Percentiles rank a stretch among this genome's conserved stretches.
Evolutionary conservation across 2,888 invertebrate species (phyloP).

Genomic region (Scaptomyza parva): DNA sequence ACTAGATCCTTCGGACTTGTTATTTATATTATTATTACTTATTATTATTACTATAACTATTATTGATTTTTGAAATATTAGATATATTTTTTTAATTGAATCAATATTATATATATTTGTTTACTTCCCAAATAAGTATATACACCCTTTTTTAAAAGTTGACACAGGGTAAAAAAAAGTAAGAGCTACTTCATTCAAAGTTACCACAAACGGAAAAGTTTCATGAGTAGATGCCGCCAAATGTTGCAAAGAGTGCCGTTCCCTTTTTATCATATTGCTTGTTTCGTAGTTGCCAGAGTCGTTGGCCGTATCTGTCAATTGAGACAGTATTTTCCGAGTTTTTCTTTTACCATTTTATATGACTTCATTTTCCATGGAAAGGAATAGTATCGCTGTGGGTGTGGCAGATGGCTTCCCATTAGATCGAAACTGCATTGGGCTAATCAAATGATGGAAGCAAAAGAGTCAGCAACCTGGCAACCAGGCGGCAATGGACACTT

Average conservation of each 20-base stretch:
- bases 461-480: conserved; percentile 11
- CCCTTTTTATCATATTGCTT: conserved; percentile 55
- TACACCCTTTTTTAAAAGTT: background rate
- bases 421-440: conserved; percentile 69
- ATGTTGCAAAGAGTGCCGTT: conserved; percentile 55
- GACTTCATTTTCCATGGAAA: conserved; percentile 6
- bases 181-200: conserved; percentile 41
- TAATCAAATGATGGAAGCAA: conserved; percentile 65
- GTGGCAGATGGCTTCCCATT: conserved; percentile 48
- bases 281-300: background rate
- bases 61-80: no score
- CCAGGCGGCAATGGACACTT: background rate
- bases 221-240: conserved; percentile 56
- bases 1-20: no score
- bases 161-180: conserved; percentile 16
- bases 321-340: conserved; percentile 43
- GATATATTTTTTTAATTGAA: no score
- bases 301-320: conserved; percentile 42
- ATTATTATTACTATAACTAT: no score
- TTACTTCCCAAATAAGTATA: background rate
- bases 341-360: conserved; percentile 8
- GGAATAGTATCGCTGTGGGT: background rate
- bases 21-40: no score
- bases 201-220: conserved; percentile 63
- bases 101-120: no score